These are phyloP conservation scores for Sprattus sprattus DNA, from an alignment of 2,113 vertebrate species.

Conservation along the genomic window DNA sequence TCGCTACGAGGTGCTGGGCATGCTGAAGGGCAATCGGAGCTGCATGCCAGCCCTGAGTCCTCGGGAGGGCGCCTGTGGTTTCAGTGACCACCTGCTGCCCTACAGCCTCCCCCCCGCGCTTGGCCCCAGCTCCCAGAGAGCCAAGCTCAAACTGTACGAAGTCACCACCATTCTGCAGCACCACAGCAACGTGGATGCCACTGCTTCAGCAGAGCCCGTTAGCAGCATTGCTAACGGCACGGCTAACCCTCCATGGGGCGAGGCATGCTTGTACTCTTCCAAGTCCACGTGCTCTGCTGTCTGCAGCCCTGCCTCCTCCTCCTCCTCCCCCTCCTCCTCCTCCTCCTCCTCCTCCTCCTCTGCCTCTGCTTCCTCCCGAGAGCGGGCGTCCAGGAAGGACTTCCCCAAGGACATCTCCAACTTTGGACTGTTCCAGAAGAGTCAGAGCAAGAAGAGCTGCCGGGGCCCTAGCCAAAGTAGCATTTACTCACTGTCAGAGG, in stretches of 20 bases:
- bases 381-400: constrained; percentile 71
- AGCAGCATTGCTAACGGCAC: constrained; percentile 71
- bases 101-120: constrained; percentile 52
- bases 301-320: neutral
- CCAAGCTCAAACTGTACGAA: constrained; percentile 73
- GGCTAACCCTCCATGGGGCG: constrained; percentile 59
- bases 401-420: constrained; percentile 72
- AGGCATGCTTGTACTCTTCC: neutral
- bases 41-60: constrained; percentile 57
- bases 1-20: constrained; percentile 92
- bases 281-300: neutral
- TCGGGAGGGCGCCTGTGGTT: constrained; percentile 57
- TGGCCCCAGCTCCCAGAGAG: constrained; percentile 65
- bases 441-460: constrained; percentile 66
- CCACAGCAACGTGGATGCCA: constrained; percentile 48
- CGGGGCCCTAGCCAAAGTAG: constrained; percentile 61
- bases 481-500: constrained; percentile 76
- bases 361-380: constrained; percentile 65
- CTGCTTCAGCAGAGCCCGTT: constrained; percentile 49
- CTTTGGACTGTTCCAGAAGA: constrained; percentile 75
- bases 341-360: neutral
- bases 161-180: constrained; percentile 71
- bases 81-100: constrained; percentile 74
- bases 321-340: neutral
- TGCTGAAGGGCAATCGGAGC: constrained; percentile 80